Evolutionary conservation across 2,113 vertebrate species (phyloP).

Genomic region (Fulica atra): DNA sequence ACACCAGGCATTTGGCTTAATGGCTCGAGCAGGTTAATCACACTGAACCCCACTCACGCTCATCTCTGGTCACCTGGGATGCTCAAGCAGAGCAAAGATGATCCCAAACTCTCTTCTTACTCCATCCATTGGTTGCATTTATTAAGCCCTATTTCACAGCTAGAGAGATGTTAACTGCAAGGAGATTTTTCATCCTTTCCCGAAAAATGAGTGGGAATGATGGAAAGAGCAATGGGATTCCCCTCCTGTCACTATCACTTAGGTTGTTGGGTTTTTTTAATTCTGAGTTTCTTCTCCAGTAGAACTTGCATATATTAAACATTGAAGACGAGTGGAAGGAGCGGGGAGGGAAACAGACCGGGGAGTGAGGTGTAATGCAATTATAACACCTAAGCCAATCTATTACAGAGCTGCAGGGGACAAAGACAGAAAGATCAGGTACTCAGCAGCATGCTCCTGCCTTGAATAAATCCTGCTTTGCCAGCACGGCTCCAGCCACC

Average conservation of each 20-base stretch:
- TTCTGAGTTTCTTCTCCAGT: background rate
- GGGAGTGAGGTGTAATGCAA: background rate
- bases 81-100: background rate
- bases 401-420: background rate
- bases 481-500: background rate
- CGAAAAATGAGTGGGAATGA: background rate
- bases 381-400: background rate
- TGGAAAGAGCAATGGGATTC: background rate
- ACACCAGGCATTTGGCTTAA: background rate
- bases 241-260: background rate
- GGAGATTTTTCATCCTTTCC: background rate
- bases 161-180: background rate
- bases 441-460: background rate
- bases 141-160: background rate
- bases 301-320: background rate
- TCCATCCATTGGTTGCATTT: background rate
- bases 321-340: background rate
- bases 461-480: background rate
- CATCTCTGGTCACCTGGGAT: background rate
- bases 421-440: background rate
- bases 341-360: background rate
- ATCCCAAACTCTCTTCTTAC: background rate
- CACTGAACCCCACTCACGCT: background rate
- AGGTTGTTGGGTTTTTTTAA: rapidly evolving
- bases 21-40: background rate